These are phyloP conservation scores for Camptogramma bilineatum DNA, from an alignment of 2,888 invertebrate species.

Conservation along the genomic window DNA sequence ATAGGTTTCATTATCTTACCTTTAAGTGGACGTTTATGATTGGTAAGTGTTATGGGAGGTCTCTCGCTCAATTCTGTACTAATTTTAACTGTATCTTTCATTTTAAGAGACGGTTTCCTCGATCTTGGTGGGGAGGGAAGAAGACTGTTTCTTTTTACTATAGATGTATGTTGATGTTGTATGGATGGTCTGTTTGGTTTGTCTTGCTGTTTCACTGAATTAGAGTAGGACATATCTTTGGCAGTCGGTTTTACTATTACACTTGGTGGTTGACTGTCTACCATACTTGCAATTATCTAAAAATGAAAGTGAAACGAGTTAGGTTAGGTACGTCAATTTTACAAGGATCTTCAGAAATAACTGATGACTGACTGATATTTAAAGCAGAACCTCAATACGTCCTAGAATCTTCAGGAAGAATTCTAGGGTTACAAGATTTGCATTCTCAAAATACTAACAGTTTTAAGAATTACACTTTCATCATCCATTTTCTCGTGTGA, in stretches of 20 bases:
- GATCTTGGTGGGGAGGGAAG: slow-evolving; percentile 12
- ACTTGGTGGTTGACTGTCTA: slow-evolving; percentile 30
- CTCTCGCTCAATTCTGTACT: slow-evolving; percentile 21
- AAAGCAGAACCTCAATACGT: neutral
- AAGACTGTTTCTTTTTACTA: slow-evolving; percentile 24
- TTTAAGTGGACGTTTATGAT: slow-evolving; percentile 17
- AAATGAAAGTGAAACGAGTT: neutral
- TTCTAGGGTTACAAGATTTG: neutral
- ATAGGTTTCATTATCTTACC: slow-evolving; percentile 24
- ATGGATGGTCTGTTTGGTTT: slow-evolving; percentile 19
- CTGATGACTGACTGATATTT: neutral
- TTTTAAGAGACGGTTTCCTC: slow-evolving; percentile 35
- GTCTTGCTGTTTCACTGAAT: slow-evolving; percentile 19
- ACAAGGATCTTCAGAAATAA: too few species aligned
- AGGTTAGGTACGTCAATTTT: too few species aligned
- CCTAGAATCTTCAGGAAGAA: neutral
- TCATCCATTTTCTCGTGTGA: neutral
- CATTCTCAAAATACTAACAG: slow-evolving; percentile 10
- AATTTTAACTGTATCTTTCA: slow-evolving; percentile 32
- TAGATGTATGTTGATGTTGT: slow-evolving; percentile 32
- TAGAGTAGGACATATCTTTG: neutral
- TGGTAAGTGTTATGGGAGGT: slow-evolving; percentile 1
- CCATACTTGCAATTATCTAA: slow-evolving; percentile 34
- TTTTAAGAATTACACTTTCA: slow-evolving; percentile 20
- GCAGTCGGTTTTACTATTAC: slow-evolving; percentile 25